A percentile compares a stretch with the other conserved stretches of the same genome.
These are phyloP conservation scores for Galeopsomyia nigrocyanea DNA, from an alignment of 2,888 invertebrate species.

Conservation along the genomic window DNA sequence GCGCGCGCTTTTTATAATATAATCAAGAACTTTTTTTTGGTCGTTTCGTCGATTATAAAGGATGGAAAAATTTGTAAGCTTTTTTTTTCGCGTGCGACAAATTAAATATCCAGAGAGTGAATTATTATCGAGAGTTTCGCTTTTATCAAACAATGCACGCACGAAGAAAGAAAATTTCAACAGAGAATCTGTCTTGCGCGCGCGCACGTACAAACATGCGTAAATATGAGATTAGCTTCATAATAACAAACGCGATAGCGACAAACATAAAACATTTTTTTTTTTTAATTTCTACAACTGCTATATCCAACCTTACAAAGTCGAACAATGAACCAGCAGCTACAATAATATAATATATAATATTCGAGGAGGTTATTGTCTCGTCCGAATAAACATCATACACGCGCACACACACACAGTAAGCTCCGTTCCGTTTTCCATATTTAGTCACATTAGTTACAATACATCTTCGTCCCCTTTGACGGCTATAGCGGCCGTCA, in stretches of 20 bases:
- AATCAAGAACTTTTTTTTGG: too few species aligned
- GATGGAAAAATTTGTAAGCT: neutral
- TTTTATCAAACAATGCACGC: too few species aligned
- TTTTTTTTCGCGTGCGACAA: neutral
- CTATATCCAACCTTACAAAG: slow-evolving; percentile 23
- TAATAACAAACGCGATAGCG: neutral
- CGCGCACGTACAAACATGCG: too few species aligned
- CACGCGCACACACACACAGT: slow-evolving; percentile 28
- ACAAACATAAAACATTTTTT: neutral
- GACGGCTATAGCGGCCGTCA: neutral
- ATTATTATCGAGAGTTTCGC: too few species aligned
- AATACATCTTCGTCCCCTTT: neutral
- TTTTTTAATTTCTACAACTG: slow-evolving; percentile 8
- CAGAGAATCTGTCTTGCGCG: too few species aligned
- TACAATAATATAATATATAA: slow-evolving; percentile 5
- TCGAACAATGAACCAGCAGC: slow-evolving; percentile 33
- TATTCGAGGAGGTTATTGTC: slow-evolving; percentile 41
- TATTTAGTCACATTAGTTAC: slow-evolving; percentile 44
- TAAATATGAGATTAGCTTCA: too few species aligned
- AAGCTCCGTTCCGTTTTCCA: slow-evolving; percentile 29
- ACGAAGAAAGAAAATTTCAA: too few species aligned
- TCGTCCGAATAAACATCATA: slow-evolving; percentile 47
- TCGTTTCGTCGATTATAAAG: too few species aligned
- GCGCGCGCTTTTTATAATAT: too few species aligned
- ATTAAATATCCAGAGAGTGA: neutral